Base-by-base conservation (phyloP, 2,888 invertebrate genomes). In the Noctua janthe region DNA sequence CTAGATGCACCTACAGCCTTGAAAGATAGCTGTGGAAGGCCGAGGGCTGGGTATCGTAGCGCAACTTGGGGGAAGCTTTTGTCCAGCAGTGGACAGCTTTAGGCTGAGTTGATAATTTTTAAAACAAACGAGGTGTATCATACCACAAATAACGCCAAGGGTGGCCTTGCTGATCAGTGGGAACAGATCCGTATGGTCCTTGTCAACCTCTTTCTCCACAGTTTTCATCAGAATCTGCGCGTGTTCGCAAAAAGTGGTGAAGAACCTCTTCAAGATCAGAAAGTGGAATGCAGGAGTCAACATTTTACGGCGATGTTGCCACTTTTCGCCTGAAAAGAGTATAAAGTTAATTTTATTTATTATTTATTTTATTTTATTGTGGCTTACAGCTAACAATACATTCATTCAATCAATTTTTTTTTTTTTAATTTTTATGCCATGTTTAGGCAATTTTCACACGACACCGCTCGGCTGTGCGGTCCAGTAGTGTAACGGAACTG, bases 201-300 rank as follows among this genome's bases (percentile, higher is more conserved):
- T 83, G 1, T 77, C 76, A 0, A 86, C 78, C 51, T 92, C 90
- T 3, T 81, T 66, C 10, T 88, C 82, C 3, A 92, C 66, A 29
- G 67, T 81, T 0, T 84, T 74, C 1, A 91, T 43, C 2, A 96
- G 86, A 62, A 89, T 83, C n/a, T 92, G 88, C 20, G 95, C 93
- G 75, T 95, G 94, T 66, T 94, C 93, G 73, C 88, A 91, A 82
- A 97, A 95, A 3, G 93, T 94, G 6, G 83, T 84, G 2, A 92
- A 88, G 84, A 95, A 97, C 83, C 94, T 93, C 69, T 92, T 94
- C 75, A 97, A 83, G 56, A 96, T 94, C 51, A 94, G 94, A 83
- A 96, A 96, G 87, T 97, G 97, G 86, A 97, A 97, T 0, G 96
- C 95, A 20, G 96, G 95, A 1, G 96, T 97, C n/a, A 97, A 90